Percentiles rank a stretch among this genome's conserved stretches.
phyloP scores from a whole-genome alignment of 2,113 vertebrate species.

The Bombycilla garrulus region DNA sequence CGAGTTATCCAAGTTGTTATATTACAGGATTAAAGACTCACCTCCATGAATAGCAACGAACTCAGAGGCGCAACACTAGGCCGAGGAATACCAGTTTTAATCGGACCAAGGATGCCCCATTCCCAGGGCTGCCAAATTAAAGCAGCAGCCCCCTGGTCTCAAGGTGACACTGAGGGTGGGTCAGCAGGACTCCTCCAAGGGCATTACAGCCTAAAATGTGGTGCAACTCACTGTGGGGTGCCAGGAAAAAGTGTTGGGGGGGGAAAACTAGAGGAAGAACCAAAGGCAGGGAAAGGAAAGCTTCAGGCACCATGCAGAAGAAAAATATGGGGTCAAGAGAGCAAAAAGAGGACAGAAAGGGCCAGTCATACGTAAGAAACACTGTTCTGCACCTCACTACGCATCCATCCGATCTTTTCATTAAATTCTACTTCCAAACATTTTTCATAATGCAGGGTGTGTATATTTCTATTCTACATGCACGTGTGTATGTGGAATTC shows the following conservation, averaged over 20 bases:
- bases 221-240: not conserved
- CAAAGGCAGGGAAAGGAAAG: not conserved
- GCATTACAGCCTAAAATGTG: not conserved
- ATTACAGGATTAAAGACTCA: slow-evolving; percentile 3
- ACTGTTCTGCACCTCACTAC: not conserved
- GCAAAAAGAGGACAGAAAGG: not conserved
- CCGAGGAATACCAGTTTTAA: not conserved
- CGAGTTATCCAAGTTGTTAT: not conserved
- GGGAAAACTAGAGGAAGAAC: not conserved
- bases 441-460: not conserved
- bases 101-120: not conserved
- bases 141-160: not conserved
- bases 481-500: fast-evolving
- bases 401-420: not conserved
- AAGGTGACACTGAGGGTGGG: not conserved
- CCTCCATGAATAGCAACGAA: not conserved
- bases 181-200: not conserved
- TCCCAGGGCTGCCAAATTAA: not conserved
- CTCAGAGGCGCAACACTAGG: not conserved
- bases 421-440: not conserved
- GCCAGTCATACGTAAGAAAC: not conserved
- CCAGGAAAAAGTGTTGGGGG: not conserved
- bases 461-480: not conserved
- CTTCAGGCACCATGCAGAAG: not conserved
- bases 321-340: not conserved